These are phyloP conservation scores for Falcaria lacertinaria DNA, from an alignment of 2,888 invertebrate species.

Conservation along the genomic window DNA sequence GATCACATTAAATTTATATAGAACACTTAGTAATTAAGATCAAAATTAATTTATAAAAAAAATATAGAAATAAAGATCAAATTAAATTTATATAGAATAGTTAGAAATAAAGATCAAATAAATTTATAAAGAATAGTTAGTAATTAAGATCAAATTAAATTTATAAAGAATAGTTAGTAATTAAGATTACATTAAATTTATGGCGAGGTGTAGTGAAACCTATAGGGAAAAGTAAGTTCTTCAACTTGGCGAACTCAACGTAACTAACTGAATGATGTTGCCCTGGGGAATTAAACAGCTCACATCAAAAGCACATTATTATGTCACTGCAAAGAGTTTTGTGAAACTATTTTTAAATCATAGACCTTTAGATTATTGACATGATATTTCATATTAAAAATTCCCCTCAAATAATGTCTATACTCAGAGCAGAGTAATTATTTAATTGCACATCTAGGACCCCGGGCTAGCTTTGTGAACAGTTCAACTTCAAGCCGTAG, in stretches of 20 bases:
- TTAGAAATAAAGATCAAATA: too few species aligned
- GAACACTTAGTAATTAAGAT: too few species aligned
- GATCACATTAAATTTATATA: too few species aligned
- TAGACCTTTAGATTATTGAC: constrained; percentile 2
- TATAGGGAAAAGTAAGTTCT: constrained; percentile 29
- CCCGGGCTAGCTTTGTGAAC: constrained; percentile 21
- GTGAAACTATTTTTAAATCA: constrained; percentile 3
- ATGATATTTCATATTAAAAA: constrained; percentile 2
- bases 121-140: background rate
- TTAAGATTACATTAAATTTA: constrained; percentile 12
- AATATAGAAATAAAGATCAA: too few species aligned
- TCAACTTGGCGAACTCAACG: constrained; percentile 36
- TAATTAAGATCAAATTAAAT: background rate
- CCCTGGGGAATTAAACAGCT: constrained; percentile 38
- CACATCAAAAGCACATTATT: constrained; percentile 37
- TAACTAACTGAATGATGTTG: constrained; percentile 50
- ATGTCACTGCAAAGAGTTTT: constrained; percentile 19
- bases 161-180: background rate
- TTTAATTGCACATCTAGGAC: constrained; percentile 20
- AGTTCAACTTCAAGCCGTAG: constrained; percentile 20
- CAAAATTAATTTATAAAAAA: too few species aligned
- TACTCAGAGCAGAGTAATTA: constrained; percentile 5
- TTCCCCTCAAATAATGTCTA: background rate
- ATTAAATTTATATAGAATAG: too few species aligned
- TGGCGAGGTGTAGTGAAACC: constrained; percentile 13